Evolutionary conservation across 1,140 invertebrate species (phyloP).

Genomic region (Neoseiulus cucumeris): DNA sequence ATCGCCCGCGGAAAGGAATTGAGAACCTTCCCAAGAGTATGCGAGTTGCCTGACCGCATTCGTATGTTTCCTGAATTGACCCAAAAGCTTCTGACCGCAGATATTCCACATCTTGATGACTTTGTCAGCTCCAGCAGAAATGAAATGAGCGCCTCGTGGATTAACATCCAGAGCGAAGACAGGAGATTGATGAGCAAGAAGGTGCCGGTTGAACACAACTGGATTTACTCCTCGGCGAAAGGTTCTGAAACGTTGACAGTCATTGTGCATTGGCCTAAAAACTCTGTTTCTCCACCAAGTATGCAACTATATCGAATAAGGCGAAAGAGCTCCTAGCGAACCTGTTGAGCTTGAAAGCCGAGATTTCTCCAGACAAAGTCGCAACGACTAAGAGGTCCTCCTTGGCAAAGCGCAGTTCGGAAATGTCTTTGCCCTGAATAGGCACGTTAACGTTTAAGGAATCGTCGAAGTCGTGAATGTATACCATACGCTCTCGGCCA

Average conservation of each 20-base stretch:
- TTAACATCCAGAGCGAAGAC: constrained; percentile 4
- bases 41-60: background rate
- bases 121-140: constrained; percentile 5
- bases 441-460: background rate
- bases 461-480: background rate
- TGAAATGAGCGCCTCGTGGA: background rate
- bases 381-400: background rate
- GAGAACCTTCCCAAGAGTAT: background rate
- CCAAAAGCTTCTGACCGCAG: background rate
- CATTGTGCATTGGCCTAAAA: no score
- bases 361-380: background rate
- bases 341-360: background rate
- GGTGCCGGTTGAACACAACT: background rate
- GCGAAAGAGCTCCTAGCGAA: background rate
- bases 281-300: no score
- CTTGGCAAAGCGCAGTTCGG: background rate
- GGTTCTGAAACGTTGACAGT: background rate
- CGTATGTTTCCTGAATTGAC: background rate
- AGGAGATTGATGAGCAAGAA: background rate
- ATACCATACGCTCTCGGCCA: background rate
- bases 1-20: background rate
- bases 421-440: background rate
- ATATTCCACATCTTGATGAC: background rate
- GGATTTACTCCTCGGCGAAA: background rate
- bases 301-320: no score